These are phyloP conservation scores for Dromaius novaehollandiae DNA, from an alignment of 2,113 vertebrate genomes.

Conservation along the genomic window DNA sequence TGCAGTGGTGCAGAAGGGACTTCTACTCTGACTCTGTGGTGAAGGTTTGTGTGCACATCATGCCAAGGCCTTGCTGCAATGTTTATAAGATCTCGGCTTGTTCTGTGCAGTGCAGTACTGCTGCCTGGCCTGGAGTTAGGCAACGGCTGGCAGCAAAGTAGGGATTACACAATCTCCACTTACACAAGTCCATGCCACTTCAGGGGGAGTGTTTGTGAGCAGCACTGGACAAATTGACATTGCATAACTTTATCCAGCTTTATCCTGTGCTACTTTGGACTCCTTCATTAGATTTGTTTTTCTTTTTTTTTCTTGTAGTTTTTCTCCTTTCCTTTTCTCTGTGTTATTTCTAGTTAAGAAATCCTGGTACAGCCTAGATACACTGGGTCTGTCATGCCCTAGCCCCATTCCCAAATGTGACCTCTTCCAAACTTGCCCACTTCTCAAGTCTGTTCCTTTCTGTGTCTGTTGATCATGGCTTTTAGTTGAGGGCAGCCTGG, in stretches of 20 bases:
- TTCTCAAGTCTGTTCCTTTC: background rate
- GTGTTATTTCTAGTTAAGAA: background rate
- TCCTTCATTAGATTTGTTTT: background rate
- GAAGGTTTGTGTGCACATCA: background rate
- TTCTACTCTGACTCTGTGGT: background rate
- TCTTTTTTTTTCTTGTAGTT: background rate
- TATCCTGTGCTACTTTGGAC: conserved; percentile 21
- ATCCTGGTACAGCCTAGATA: background rate
- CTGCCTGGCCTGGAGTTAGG: background rate
- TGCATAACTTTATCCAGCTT: conserved; percentile 54
- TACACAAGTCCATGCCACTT: conserved; percentile 40
- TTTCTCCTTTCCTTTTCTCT: conserved; percentile 24
- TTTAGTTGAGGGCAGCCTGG: background rate
- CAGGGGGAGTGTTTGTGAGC: background rate
- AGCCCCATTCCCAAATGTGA: background rate
- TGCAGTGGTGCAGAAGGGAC: background rate
- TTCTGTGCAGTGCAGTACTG: background rate
- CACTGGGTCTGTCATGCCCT: rapidly evolving
- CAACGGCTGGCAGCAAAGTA: background rate
- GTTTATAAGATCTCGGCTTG: background rate
- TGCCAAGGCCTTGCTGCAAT: rapidly evolving
- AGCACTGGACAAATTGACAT: conserved; percentile 35
- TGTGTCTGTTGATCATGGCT: rapidly evolving
- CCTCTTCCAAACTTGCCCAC: background rate
- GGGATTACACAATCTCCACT: conserved; percentile 20